A percentile compares a stretch with the other conserved stretches of the same genome.
Evolutionary conservation across 2,888 invertebrate genomes (phyloP).

Genomic region (Lingula anatina): DNA sequence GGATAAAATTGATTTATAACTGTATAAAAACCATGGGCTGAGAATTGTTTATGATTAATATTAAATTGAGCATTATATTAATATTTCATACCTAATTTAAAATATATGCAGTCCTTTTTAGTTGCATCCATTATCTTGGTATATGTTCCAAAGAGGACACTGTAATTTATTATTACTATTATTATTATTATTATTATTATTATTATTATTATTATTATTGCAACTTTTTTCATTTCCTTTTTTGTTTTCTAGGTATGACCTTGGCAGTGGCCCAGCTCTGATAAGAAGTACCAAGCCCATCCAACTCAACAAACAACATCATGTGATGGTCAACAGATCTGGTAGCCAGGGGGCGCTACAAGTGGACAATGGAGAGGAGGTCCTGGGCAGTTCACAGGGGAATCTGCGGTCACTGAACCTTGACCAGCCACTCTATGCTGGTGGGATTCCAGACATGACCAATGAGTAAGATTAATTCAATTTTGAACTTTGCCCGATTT

Average conservation of each 20-base stretch:
- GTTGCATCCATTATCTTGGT: too few species aligned
- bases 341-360: slow-evolving; percentile 78
- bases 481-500: too few species aligned
- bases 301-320: slow-evolving; percentile 70
- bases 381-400: slow-evolving; percentile 75
- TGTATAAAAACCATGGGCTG: too few species aligned
- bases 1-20: too few species aligned
- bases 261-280: slow-evolving; percentile 76
- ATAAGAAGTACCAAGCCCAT: slow-evolving; percentile 71
- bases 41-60: too few species aligned
- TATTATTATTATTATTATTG: too few species aligned
- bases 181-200: neutral
- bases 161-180: neutral
- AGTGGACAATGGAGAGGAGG: slow-evolving; percentile 73
- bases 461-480: slow-evolving; percentile 61
- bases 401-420: slow-evolving; percentile 76
- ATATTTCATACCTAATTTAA: too few species aligned
- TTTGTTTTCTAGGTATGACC: slow-evolving; percentile 61
- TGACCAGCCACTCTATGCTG: slow-evolving; percentile 73
- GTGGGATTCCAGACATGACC: slow-evolving; percentile 63
- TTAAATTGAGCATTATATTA: too few species aligned
- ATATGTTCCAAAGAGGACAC: too few species aligned
- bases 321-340: slow-evolving; percentile 74
- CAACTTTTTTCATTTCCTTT: neutral
- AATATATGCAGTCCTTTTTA: too few species aligned